These are phyloP conservation scores for Tribolium castaneum DNA, from an alignment of 1,140 invertebrate genomes.

Conservation along the genomic window DNA sequence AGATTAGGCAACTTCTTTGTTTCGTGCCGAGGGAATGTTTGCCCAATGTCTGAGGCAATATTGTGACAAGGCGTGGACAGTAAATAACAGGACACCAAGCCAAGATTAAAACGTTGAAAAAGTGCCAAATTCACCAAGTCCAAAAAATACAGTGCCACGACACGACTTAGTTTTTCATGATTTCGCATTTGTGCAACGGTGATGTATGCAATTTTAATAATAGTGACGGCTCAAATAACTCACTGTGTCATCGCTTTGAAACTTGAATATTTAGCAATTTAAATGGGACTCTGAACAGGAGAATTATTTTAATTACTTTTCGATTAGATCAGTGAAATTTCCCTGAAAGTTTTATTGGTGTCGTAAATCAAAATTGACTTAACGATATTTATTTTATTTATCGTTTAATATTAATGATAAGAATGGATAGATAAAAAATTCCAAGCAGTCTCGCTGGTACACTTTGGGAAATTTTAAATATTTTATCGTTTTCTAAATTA, in stretches of 20 bases:
- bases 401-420: background rate
- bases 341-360: background rate
- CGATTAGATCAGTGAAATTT: background rate
- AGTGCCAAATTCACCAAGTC: background rate
- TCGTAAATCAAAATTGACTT: background rate
- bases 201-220: background rate
- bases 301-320: background rate
- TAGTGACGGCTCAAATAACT: background rate
- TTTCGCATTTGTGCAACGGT: background rate
- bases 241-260: background rate
- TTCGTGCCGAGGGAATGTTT: background rate
- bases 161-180: background rate
- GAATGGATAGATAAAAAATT: background rate
- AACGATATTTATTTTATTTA: background rate
- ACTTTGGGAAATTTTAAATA: background rate
- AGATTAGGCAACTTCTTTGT: background rate
- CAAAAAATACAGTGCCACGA: background rate
- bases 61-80: slow-evolving; percentile 24
- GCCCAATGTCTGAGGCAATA: slow-evolving; percentile 1
- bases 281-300: background rate
- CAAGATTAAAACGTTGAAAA: background rate
- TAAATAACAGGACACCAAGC: slow-evolving; percentile 1
- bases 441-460: background rate
- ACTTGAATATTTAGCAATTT: background rate
- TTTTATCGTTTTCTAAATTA: slow-evolving; percentile 1